Evolutionary conservation across 1,140 invertebrate genomes (phyloP), one percentile per base, ranked within the genome.

Genomic region (Trichogramma pretiosum): DNA sequence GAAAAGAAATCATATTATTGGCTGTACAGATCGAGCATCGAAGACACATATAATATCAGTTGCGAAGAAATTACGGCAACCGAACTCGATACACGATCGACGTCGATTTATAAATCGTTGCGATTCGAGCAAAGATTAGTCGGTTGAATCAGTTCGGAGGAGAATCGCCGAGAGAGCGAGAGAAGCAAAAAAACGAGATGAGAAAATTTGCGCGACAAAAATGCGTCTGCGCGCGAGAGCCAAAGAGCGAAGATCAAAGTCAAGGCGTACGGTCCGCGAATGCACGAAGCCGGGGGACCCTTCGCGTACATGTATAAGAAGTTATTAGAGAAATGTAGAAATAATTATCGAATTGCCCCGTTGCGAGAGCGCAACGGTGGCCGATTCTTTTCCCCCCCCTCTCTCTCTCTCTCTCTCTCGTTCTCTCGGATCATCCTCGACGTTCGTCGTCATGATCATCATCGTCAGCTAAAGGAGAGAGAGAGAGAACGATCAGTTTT

Each of bases 341-440:
- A 66, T 63, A 64, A 68, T 67, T 66, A 67, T 67, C 62, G 63
- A 65, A 65, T 68, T 60, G 64, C 50, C 60, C 52, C 35, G 52
- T 50, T 50, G 53, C 56, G 47, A 48, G 56, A 59, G 50, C 32
- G 52, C 50, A 48, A 43, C 42, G 45, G 46, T 53, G 39, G 39
- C 34, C 32, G 43, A 23, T 3, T 24, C 38, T 54, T 52, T 48
- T 52, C 46, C 22, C 34, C 33, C 8, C 36, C 3, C 17, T 16
- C 16, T 18, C n/a, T 37, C 14, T 46, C 28, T 38, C 35, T 28
- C n/a, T n/a, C n/a, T n/a, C n/a, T n/a, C n/a, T n/a, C n/a, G n/a
- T n/a, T n/a, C n/a, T n/a, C n/a, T n/a, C 14, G 19, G 8, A n/a
- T n/a, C n/a, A n/a, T n/a, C n/a, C n/a, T n/a, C n/a, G n/a, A n/a